Base-by-base conservation (phyloP, 2,113 vertebrate species). In the Loxodonta africana region DNA sequence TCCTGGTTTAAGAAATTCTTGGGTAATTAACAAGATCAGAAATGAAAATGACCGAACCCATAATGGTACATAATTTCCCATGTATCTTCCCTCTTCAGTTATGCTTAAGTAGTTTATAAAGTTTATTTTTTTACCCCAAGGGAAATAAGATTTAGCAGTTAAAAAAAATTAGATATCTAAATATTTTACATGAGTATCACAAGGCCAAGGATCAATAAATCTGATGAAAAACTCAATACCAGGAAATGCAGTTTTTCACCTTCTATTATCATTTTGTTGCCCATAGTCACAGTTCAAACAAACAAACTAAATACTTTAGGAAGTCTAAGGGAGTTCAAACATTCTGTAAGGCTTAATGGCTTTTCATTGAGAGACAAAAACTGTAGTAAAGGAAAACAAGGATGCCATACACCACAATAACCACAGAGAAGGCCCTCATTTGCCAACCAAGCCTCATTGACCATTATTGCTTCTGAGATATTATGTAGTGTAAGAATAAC, bases 371-470 rank as follows among this genome's bases (percentile, higher is more conserved):
- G 53, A 88, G 44, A 73, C 65, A 48, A 62, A 53, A 81, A 60
- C 44, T 89, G 37, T 67, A 80, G 46, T 80, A 78, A 90, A n/a
- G 69, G 62, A 96, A 97, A 89, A 87, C n/a, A 78, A 94, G 65
- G 65, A 92, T 63, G 82, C 73, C 81, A 91, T 80, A 83, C 1
- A n/a, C 90, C 94, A 97, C 92, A 96, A 67, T 86, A 91, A 95
- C 96, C 97, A 94, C 94, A 33, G 26, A 71, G 71, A 97, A 97
- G 92, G 91, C 30, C 84, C 78, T 74, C 37, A 57, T 73, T 51
- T 96, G 96, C 90, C 92, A 96, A 83, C 14, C 14, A 77, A 97
- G 88, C 97, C 95, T 97, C 90, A 97, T 90, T 10, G 18, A 81
- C 94, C 90, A 71, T 46, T 41, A 33, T 6, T 60, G 60, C 67